Base-by-base conservation (phyloP, 2,113 vertebrate species). In the Orientallactaga bullata region DNA sequence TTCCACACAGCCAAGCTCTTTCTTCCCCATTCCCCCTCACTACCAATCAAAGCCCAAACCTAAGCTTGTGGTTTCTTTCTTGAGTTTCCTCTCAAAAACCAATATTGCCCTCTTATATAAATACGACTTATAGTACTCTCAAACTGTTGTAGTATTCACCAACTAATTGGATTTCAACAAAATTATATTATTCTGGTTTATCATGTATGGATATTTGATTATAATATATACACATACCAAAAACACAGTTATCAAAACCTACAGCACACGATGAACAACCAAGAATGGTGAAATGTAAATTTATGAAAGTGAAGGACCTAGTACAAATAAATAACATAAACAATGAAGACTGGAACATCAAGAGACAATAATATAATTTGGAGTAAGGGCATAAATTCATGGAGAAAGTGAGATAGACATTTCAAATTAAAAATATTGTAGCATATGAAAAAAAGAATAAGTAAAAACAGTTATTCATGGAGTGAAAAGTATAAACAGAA, bases 361-460 rank as follows among this genome's bases (percentile, higher is more conserved):
- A 60, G 89, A 74, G 26, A 47, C 74, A 61, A 55, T 55, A 55
- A 55, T 55, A 13, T 55, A 11, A 16, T 55, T 55, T 55, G 7
- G 55, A 55, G 15, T 55, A 55, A 55, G 12, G 15, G 55, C 55
- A 12, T 55, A 55, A 55, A 55, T 55, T 55, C 55, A 55, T 55
- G 15, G 55, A 12, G 15, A 15, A 55, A 55, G 55, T 55, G 55
- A 55, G 55, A 55, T 55, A 15, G 15, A 3, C 55, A 8, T 55
- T 55, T 55, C 55, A 55, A 2, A 55, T 55, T 55, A 10, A 55
- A 47, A 51, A 65, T 9, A 35, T 0, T 51, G 17, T 71, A 7
- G n/a, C 55, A 26, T 35, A 11, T 9, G 80, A 30, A 58, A 92
- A 2, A 84, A 92, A 95, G 60, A 91, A 32, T 10, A 93, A 17